Conservation (phyloP, 2,888 invertebrate genomes). For the Leptinotarsa juncta region DNA sequence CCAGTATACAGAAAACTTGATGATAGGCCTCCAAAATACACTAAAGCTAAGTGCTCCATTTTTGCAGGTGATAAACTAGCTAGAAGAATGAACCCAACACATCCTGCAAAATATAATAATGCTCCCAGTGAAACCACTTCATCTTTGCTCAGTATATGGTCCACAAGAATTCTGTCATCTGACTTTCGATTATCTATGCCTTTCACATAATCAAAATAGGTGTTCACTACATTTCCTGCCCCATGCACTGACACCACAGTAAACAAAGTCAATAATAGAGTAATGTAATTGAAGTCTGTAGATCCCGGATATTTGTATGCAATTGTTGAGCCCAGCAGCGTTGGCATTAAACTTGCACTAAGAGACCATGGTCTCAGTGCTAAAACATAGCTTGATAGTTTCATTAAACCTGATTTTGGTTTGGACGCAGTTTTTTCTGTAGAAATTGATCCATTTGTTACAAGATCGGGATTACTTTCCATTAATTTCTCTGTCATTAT, state of each 20-base stretch:
- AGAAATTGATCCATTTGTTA: slow-evolving; percentile 41
- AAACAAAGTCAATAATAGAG: slow-evolving; percentile 83
- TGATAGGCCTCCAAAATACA: slow-evolving; percentile 94
- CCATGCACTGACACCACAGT: slow-evolving; percentile 94
- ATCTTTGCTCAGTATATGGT: slow-evolving; percentile 85
- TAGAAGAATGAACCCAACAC: slow-evolving; percentile 66
- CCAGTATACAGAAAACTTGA: slow-evolving; percentile 97
- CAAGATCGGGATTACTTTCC: slow-evolving; percentile 16
- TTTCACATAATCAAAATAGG: slow-evolving; percentile 94
- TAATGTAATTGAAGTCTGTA: slow-evolving; percentile 81
- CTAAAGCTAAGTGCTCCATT: slow-evolving; percentile 94
- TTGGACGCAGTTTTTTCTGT: slow-evolving; percentile 29
- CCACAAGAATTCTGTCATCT: slow-evolving; percentile 95
- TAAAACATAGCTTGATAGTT: slow-evolving; percentile 87
- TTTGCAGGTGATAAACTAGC: slow-evolving; percentile 83
- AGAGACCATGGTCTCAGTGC: slow-evolving; percentile 95
- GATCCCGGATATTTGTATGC: slow-evolving; percentile 86
- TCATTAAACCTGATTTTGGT: slow-evolving; percentile 75
- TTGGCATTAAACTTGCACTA: slow-evolving; percentile 91
- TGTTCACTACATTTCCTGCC: slow-evolving; percentile 96
- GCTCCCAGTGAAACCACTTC: slow-evolving; percentile 86
- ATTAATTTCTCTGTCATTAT: slow-evolving; percentile 35
- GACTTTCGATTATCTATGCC: slow-evolving; percentile 94
- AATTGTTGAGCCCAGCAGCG: slow-evolving; percentile 87
- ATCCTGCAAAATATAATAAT: slow-evolving; percentile 87